Percentiles rank a stretch among this genome's conserved stretches.
These are phyloP conservation scores for Eupithecia exiguata DNA, from an alignment of 2,888 invertebrate species.

Conservation along the genomic window DNA sequence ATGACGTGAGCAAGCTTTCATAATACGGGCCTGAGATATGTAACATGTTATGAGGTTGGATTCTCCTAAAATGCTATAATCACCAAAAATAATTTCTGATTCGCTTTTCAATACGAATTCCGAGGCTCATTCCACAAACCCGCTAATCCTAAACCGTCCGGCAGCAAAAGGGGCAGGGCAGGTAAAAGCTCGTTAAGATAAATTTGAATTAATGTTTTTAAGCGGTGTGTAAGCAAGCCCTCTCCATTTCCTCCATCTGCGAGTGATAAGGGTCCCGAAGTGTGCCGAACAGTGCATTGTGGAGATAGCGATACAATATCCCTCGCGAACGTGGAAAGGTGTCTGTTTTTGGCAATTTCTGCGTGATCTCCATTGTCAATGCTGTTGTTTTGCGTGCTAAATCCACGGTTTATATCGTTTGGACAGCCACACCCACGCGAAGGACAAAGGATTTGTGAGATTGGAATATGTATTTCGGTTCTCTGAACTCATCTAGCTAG, in stretches of 20 bases:
- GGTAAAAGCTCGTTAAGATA: constrained; percentile 35
- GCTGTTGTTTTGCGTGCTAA: constrained; percentile 32
- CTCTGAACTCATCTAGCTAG: background rate
- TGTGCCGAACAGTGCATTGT: constrained; percentile 23
- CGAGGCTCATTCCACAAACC: constrained; percentile 2
- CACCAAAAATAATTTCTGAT: background rate
- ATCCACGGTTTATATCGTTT: constrained; percentile 7
- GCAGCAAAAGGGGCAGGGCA: constrained; percentile 21
- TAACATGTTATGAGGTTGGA: no score
- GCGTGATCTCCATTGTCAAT: constrained; percentile 34
- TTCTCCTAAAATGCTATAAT: no score
- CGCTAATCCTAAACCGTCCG: constrained; percentile 16
- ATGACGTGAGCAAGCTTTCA: no score
- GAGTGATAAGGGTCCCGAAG: constrained; percentile 25
- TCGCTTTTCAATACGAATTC: constrained; percentile 9
- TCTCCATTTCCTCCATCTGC: constrained; percentile 31
- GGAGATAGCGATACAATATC: constrained; percentile 39
- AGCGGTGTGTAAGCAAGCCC: constrained; percentile 29
- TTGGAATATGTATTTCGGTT: constrained; percentile 13
- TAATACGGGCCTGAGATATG: no score
- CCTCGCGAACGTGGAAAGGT: constrained; percentile 13
- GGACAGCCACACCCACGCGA: constrained; percentile 23
- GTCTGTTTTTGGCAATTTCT: constrained; percentile 37
- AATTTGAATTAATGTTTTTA: constrained; percentile 31
- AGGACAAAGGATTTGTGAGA: constrained; percentile 26